Conservation (phyloP, 2,113 vertebrate genomes). For the Tringa solitaria region DNA sequence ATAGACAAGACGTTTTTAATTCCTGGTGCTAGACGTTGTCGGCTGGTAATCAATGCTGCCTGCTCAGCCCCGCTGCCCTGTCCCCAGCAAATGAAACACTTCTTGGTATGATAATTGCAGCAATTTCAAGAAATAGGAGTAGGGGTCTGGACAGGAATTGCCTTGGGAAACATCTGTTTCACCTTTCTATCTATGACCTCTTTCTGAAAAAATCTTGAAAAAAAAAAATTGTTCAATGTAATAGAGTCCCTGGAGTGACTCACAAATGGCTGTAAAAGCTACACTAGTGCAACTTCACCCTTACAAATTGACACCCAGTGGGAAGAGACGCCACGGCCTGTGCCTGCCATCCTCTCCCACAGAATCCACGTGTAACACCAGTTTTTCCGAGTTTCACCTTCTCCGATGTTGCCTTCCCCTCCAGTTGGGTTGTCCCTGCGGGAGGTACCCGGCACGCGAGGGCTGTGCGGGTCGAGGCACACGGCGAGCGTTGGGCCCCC, state of each 20-base stretch:
- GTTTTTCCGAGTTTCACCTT: fast-evolving
- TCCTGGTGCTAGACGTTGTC: not conserved
- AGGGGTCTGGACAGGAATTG: conserved; percentile 10
- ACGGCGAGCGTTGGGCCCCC: not conserved
- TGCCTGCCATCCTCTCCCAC: not conserved
- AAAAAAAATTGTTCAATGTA: not conserved
- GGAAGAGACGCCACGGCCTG: fast-evolving
- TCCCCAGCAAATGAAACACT: not conserved
- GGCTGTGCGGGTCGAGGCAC: not conserved
- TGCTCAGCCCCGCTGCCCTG: not conserved
- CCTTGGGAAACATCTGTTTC: conserved; percentile 44
- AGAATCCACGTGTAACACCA: fast-evolving
- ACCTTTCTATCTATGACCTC: not conserved
- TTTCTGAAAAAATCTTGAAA: not conserved
- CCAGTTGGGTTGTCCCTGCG: fast-evolving
- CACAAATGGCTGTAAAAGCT: not conserved
- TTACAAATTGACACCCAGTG: not conserved
- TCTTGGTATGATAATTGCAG: conserved; percentile 41
- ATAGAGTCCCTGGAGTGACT: not conserved
- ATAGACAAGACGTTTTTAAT: not conserved
- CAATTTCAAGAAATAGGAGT: conserved; percentile 26
- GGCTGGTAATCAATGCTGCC: not conserved
- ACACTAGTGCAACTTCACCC: fast-evolving
- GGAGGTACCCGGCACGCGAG: fast-evolving
- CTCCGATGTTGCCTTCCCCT: not conserved